Percentiles rank a stretch among this genome's conserved stretches.
phyloP scores from a whole-genome alignment of 2,113 vertebrate species.

The Bombycilla garrulus region DNA sequence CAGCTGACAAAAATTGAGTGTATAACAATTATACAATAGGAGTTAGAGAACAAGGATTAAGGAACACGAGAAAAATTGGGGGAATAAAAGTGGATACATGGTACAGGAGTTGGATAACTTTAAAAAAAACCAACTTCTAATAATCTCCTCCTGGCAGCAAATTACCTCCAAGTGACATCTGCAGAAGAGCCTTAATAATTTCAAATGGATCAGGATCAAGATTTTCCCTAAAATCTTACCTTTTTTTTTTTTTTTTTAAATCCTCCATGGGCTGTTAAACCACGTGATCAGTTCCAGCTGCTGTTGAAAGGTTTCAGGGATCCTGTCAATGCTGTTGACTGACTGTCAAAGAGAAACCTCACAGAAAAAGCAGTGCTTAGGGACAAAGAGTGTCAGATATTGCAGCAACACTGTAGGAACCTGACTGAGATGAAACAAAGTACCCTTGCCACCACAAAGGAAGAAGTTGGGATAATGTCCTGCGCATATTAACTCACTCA shows the following conservation, averaged over 20 bases:
- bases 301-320: background rate
- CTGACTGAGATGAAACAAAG: background rate
- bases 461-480: background rate
- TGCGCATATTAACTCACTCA: background rate
- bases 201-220: background rate
- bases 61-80: background rate
- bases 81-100: background rate
- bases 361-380: background rate
- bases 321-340: background rate
- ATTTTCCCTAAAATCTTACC: background rate
- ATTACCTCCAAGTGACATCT: background rate
- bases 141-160: background rate
- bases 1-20: background rate
- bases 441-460: background rate
- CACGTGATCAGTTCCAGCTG: background rate
- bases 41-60: background rate
- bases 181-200: background rate
- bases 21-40: background rate
- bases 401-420: background rate
- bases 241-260: too few relatives aligned
- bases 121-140: background rate
- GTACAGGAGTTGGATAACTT: background rate
- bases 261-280: background rate
- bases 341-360: background rate
- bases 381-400: background rate